Base-by-base conservation (phyloP, 2,888 invertebrate species). In the Drosophila mulleri region DNA sequence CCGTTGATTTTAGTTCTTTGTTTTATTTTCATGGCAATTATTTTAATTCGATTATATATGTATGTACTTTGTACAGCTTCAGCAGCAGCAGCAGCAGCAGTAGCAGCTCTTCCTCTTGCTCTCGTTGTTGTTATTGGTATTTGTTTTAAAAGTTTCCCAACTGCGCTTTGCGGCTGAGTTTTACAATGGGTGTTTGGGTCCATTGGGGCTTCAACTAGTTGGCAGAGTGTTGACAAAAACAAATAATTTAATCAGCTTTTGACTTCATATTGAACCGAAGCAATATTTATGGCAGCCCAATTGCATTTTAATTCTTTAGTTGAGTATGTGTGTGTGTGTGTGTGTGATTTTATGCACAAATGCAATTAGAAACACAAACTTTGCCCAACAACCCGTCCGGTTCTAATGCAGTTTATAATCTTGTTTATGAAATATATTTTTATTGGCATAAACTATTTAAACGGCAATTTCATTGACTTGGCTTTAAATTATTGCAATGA, bases 1-100 rank as follows among this genome's bases (percentile, higher is more conserved):
- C 71, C 71, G 64, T 86, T 81, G 75, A 75, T 78, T 88, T 71
- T 67, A 68, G 71, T 65, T 67, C 44, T 62, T 35, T 50, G 50
- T 57, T 61, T 67, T 66, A 68, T 78, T 83, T 82, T 72, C 62
- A 60, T 72, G 66, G 69, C 73, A 74, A 88, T 80, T 82, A 82
- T 87, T 87, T 89, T 76, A 79, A 89, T 89, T 84, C 85, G 82
- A 82, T 88, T 88, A 75, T 68, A 53, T 83, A 75, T 69, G 54
- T 52, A 52, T 65, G 62, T 59, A 67, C 23, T 67, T 69, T 67
- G 54, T 68, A 35, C 39, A 26, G 66, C 58, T 61, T 48, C 32
- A 44, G 14, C 39, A 44, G 12, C 62, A 48, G 37, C 39, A n/a
- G n/a, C n/a, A n/a, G n/a, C 32, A 44, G 14, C 39, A 44, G 12